A percentile compares a stretch with the other conserved stretches of the same genome.
Conservation (phyloP, 2,888 invertebrate genomes). For the Metalampra italica region DNA sequence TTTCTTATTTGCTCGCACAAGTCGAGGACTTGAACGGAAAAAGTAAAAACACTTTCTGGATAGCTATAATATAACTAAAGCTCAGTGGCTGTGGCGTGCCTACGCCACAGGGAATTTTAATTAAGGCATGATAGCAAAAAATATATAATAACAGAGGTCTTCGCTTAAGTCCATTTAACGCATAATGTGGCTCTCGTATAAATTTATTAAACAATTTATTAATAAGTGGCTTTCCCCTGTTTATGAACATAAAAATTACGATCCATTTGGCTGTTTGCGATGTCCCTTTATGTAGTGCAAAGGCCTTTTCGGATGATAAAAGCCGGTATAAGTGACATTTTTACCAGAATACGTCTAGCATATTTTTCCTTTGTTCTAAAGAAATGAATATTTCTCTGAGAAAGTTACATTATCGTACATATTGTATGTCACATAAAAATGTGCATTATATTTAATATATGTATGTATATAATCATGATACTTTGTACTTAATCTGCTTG, state of each 20-base stretch:
- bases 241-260: background rate
- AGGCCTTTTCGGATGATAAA: background rate
- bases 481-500: too few relatives aligned
- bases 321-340: too few relatives aligned
- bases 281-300: background rate
- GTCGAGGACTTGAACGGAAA: background rate
- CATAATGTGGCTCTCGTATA: slow-evolving; percentile 20
- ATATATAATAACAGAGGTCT: slow-evolving; percentile 44
- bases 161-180: slow-evolving; percentile 20
- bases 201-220: slow-evolving; percentile 17
- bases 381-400: too few relatives aligned
- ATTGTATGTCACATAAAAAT: too few relatives aligned
- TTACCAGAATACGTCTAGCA: too few relatives aligned
- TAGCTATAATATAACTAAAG: slow-evolving; percentile 24
- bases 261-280: background rate
- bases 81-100: slow-evolving; percentile 16
- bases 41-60: background rate
- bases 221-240: slow-evolving; percentile 3
- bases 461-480: too few relatives aligned
- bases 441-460: too few relatives aligned
- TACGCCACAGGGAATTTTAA: slow-evolving; percentile 42
- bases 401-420: too few relatives aligned
- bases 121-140: slow-evolving; percentile 36
- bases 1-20: background rate
- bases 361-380: background rate